A percentile compares a stretch with the other conserved stretches of the same genome.
These are phyloP conservation scores for Zele albiditarsus DNA, from an alignment of 2,888 invertebrate genomes.

Conservation along the genomic window DNA sequence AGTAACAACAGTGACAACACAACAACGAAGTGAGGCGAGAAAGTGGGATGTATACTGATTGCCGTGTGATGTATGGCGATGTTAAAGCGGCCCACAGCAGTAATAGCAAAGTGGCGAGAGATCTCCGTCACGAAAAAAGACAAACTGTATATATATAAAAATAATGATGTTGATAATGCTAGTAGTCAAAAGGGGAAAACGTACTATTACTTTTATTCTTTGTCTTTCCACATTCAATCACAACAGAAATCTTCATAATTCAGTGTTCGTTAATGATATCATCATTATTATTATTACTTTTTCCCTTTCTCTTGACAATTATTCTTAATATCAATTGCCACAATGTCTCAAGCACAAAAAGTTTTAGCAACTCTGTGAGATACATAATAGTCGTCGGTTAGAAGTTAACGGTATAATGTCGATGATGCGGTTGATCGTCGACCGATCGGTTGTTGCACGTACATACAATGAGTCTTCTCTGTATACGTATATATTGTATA, in stretches of 20 bases:
- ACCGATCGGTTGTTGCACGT: background rate
- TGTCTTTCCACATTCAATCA: background rate
- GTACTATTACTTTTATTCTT: background rate
- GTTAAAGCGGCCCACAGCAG: background rate
- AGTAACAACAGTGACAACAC: conserved; percentile 26
- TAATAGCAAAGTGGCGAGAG: background rate
- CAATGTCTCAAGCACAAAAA: background rate
- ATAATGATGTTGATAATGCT: background rate
- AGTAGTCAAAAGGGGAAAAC: background rate
- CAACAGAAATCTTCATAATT: background rate
- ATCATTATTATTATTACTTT: background rate
- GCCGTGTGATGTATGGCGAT: conserved; percentile 14
- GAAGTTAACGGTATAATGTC: conserved; percentile 27
- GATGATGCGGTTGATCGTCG: conserved; percentile 16
- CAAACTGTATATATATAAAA: conserved; percentile 2
- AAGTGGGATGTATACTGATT: conserved; percentile 32
- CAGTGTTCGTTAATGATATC: no score
- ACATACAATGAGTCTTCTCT: conserved; percentile 8
- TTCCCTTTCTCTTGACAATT: background rate
- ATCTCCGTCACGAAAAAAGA: conserved; percentile 16
- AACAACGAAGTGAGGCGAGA: conserved; percentile 32
- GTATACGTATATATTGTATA: background rate
- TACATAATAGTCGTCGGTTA: background rate
- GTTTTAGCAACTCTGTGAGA: background rate
- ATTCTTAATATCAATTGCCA: background rate